Evolutionary conservation across 2,797 vertebrate species (phyloP), one percentile per base, ranked within the genome.

Genomic region (Cossypha heuglini): DNA sequence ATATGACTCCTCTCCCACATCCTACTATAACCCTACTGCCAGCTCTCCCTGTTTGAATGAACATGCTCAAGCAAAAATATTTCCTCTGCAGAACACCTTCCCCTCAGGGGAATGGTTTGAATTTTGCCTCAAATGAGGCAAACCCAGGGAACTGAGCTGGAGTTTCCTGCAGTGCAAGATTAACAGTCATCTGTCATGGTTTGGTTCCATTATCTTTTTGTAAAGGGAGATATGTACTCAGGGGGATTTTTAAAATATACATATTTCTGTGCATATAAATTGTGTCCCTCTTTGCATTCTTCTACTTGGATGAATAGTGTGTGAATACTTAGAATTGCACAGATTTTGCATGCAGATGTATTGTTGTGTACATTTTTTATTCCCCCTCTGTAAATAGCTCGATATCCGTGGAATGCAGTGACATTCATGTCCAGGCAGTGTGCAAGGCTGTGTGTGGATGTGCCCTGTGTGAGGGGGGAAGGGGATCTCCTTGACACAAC

Each of bases 41-140:
- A 91, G 40, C 57, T 87, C 75, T 71, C 52, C 37, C 45, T 89
- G 37, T 96, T 67, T 87, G 74, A 92, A 92, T 83, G 81, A 94
- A 83, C 57, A 71, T 64, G 42, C 63, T 54, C 57, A 79, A 84
- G 43, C 26, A 88, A 88, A 92, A 92, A 92, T 2, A 49, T 82
- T 93, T 94, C 54, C 57, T 68, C 68, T 61, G 63, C 81, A 64
- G 52, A 96, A 48, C 89, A 71, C 38, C 68, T 89, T 91, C 2
- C 29, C 74, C 78, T 38, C n/a, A 79, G 74, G 58, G 81, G 28
- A 88, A 90, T 69, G 61, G 49, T 89, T 95, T 0, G 3, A 76
- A 90, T 94, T 87, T 90, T 85, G 61, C 78, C 89, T 93, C 57
- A 89, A 73, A 94, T 80, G 85, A 96, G 89, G 91, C 67, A 94